Percentiles rank a stretch among this genome's conserved stretches.
These are phyloP conservation scores for Nannoperca obscura DNA, from an alignment of 2,797 vertebrate genomes.

Conservation along the genomic window DNA sequence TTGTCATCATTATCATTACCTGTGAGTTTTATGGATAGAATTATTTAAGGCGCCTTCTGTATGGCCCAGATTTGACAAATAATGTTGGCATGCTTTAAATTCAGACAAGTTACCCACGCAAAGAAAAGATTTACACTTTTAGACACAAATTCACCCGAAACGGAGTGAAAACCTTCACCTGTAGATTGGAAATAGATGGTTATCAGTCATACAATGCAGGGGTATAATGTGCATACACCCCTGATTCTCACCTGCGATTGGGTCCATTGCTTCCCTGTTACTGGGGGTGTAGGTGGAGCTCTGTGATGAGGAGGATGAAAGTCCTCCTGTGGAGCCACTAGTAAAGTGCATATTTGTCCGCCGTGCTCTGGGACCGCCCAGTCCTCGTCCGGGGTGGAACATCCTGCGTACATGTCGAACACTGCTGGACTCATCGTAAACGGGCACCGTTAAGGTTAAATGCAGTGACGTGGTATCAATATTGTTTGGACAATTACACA, in stretches of 20 bases:
- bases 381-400: slow-evolving; percentile 97
- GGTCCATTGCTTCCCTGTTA: slow-evolving; percentile 99
- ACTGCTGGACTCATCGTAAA: slow-evolving; percentile 97
- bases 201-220: background rate
- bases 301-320: slow-evolving; percentile 94
- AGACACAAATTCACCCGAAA: background rate
- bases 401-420: slow-evolving; percentile 99
- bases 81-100: background rate
- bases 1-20: background rate
- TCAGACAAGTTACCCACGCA: background rate
- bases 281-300: slow-evolving; percentile 99
- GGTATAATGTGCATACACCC: too few species aligned
- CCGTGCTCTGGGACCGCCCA: slow-evolving; percentile 96
- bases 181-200: background rate
- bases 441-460: slow-evolving; percentile 85
- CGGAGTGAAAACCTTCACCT: background rate
- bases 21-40: background rate
- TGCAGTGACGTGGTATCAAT: background rate
- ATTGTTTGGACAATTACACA: background rate
- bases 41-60: background rate
- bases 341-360: slow-evolving; percentile 99
- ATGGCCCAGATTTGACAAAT: background rate
- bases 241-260: slow-evolving; percentile 94
- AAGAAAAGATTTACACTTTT: background rate
- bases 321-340: slow-evolving; percentile 95